Conservation (phyloP, 2,797 vertebrate species). For the Tolypeutes matacus region DNA sequence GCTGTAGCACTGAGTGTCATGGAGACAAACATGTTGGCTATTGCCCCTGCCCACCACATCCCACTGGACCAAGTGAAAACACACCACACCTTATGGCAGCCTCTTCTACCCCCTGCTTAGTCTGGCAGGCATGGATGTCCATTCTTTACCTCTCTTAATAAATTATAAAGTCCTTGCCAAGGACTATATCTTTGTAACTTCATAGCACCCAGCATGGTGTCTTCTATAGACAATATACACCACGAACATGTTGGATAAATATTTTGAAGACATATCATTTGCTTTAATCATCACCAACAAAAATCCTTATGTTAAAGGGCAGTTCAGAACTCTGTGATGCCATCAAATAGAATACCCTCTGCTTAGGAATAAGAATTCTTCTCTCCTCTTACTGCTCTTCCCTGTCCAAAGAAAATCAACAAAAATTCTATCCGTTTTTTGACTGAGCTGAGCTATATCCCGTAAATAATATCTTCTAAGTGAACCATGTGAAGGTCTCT, state of each 20-base stretch:
- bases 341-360: too few relatives aligned
- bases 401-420: background rate
- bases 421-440: background rate
- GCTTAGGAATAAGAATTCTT: background rate
- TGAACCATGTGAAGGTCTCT: background rate
- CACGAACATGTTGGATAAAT: fast-evolving
- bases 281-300: fast-evolving
- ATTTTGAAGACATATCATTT: fast-evolving
- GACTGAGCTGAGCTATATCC: fast-evolving
- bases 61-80: fast-evolving
- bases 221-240: background rate
- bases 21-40: fast-evolving
- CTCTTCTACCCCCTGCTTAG: fast-evolving
- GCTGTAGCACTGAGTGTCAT: background rate
- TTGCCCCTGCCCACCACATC: too few relatives aligned
- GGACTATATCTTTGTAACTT: background rate
- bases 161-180: background rate
- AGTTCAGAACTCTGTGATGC: fast-evolving
- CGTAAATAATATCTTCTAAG: too few relatives aligned
- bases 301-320: background rate
- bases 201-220: fast-evolving
- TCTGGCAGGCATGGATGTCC: background rate
- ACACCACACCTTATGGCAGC: fast-evolving
- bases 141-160: background rate
- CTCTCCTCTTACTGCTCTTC: background rate